Conservation (phyloP, 2,888 invertebrate species). For the Laothoe populi region DNA sequence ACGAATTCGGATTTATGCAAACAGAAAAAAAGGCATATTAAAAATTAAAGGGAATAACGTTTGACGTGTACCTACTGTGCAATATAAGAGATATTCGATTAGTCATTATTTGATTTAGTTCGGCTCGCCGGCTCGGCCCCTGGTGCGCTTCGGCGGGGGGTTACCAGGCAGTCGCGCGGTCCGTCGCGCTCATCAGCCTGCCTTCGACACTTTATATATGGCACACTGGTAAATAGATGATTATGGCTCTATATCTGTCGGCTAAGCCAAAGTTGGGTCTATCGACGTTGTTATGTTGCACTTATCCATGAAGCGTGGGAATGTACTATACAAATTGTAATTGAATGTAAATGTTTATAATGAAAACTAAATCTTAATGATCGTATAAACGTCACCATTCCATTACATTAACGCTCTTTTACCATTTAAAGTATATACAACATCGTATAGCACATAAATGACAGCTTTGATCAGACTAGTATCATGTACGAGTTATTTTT, state of each 20-base stretch:
- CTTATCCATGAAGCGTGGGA: not conserved
- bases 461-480: no score
- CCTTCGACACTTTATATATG: conserved; percentile 80
- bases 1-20: conserved; percentile 80
- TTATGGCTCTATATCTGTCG: conserved; percentile 46
- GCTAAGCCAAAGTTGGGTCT: conserved; percentile 31
- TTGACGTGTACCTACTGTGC: conserved; percentile 85
- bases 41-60: conserved; percentile 81
- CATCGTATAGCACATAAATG: no score
- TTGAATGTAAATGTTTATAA: not conserved
- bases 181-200: conserved; percentile 73
- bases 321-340: not conserved
- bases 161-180: conserved; percentile 62
- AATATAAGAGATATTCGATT: conserved; percentile 83
- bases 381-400: not conserved
- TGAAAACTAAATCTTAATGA: not conserved
- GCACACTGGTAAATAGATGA: conserved; percentile 50
- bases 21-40: conserved; percentile 72
- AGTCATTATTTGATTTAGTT: conserved; percentile 85
- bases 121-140: conserved; percentile 74
- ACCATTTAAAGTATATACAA: no score
- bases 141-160: conserved; percentile 76
- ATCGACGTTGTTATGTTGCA: not conserved
- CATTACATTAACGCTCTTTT: no score
- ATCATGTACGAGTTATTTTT: not conserved